Evolutionary conservation across 2,797 vertebrate genomes (phyloP), one percentile per base, ranked within the genome.

Genomic region (Enteromius thamalakanensis): DNA sequence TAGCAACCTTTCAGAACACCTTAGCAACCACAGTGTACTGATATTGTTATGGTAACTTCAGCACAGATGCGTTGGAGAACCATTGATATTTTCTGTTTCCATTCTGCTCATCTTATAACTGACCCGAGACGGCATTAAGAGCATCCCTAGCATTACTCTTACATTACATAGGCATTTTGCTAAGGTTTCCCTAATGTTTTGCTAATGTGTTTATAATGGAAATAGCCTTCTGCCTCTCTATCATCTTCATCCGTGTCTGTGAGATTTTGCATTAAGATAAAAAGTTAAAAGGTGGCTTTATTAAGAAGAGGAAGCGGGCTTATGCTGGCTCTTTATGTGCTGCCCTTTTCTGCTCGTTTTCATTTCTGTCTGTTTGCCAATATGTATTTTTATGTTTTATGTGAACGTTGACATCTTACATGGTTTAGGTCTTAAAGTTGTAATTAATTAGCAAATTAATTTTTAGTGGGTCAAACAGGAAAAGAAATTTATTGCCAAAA

Each of bases 241-340:
- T 65, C 60, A 14, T 65, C 23, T 77, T 62, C 40, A 42, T 45
- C 4, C 23, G 34, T 58, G 9, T 47, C 53, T 72, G 69, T 37
- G 29, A 67, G 58, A 29, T 82, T 82, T 82, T 53, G 26, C 60
- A 82, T 81, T 65, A 75, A 51, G 32, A 75, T 65, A 6, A 81
- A 40, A 75, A 67, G 32, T 74, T 82, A 67, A 82, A 75, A 67
- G 26, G 58, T 34, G 8, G 14, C 32, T 42, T 60, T 62, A 77
- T 51, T 64, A 64, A 62, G 58, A 23, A 21, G 32, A 51, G 14
- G 14, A 75, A 65, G 65, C 60, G 19, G 70, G 60, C 26, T 64
- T 29, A 32, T 64, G 1, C 2, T 9, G 62, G 62, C 15, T 64
- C 29, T 64, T 32, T 8, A 76, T 23, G 15, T 58, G 15, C 11